These are phyloP conservation scores for Scaptomyza montana DNA, from an alignment of 1,140 invertebrate species.

Conservation along the genomic window DNA sequence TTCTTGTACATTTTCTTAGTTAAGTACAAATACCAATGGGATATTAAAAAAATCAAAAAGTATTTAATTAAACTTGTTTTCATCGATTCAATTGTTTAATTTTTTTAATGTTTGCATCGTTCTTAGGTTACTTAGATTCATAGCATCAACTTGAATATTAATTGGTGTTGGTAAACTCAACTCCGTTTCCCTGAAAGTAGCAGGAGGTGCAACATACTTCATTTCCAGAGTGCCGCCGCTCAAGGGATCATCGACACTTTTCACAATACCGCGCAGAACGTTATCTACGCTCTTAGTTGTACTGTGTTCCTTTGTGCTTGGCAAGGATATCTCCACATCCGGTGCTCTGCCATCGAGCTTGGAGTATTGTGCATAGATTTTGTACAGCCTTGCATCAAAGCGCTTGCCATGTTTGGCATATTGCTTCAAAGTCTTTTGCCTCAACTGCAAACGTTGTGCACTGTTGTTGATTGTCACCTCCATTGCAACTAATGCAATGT, in stretches of 20 bases:
- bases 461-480: constrained; percentile 23
- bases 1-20: no score
- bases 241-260: constrained; percentile 37
- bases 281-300: constrained; percentile 1
- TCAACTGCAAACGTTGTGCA: constrained; percentile 31
- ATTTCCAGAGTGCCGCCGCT: constrained; percentile 53
- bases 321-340: not conserved
- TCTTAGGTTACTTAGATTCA: not conserved
- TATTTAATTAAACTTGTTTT: no score
- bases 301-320: not conserved
- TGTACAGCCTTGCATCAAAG: constrained; percentile 34
- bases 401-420: constrained; percentile 46
- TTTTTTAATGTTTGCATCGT: not conserved
- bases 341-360: constrained; percentile 21
- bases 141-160: constrained; percentile 22
- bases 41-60: not conserved
- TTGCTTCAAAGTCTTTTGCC: constrained; percentile 28
- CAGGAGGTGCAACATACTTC: not conserved
- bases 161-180: constrained; percentile 13
- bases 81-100: not conserved
- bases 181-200: not conserved
- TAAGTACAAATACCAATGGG: no score
- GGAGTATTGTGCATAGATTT: constrained; percentile 44
- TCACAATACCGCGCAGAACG: constrained; percentile 41
- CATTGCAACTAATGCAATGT: constrained; percentile 55